Percentiles rank a stretch among this genome's conserved stretches.
Conservation (phyloP, 1,140 invertebrate genomes). For the Calosoma granatense region DNA sequence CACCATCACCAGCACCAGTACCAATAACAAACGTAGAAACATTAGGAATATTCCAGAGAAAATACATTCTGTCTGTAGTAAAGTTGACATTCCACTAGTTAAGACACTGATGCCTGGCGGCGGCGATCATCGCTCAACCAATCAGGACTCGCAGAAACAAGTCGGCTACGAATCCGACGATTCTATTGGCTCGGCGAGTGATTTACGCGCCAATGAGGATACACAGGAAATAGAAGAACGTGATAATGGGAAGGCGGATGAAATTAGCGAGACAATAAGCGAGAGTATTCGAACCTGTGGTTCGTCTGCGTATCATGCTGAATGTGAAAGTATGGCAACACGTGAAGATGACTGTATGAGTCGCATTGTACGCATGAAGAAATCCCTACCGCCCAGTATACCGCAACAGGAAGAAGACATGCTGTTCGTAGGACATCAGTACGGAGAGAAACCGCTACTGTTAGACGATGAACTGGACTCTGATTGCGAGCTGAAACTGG, state of each 20-base stretch:
- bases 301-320: slow-evolving; percentile 59
- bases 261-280: slow-evolving; percentile 49
- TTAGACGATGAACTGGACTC: slow-evolving; percentile 70
- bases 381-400: too few species aligned
- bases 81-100: slow-evolving; percentile 36
- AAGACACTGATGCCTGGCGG: slow-evolving; percentile 29
- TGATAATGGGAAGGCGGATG: slow-evolving; percentile 25
- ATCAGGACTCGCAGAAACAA: slow-evolving; percentile 29
- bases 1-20: slow-evolving; percentile 17
- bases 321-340: slow-evolving; percentile 57
- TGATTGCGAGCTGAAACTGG: slow-evolving; percentile 37
- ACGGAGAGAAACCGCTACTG: slow-evolving; percentile 66
- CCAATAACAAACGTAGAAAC: slow-evolving; percentile 25
- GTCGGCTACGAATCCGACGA: slow-evolving; percentile 46
- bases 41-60: slow-evolving; percentile 27
- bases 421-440: slow-evolving; percentile 61
- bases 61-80: slow-evolving; percentile 37
- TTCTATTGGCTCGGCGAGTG: slow-evolving; percentile 64
- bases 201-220: slow-evolving; percentile 46
- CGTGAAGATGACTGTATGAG: slow-evolving; percentile 46
- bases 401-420: slow-evolving; percentile 38
- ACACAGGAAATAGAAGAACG: slow-evolving; percentile 24
- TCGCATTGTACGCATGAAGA: slow-evolving; percentile 28
- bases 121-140: slow-evolving; percentile 18
- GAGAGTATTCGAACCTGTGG: slow-evolving; percentile 57